Percentiles rank a stretch among this genome's conserved stretches.
phyloP scores from a whole-genome alignment of 2,888 invertebrate genomes.

The Eutolmus rufibarbis region DNA sequence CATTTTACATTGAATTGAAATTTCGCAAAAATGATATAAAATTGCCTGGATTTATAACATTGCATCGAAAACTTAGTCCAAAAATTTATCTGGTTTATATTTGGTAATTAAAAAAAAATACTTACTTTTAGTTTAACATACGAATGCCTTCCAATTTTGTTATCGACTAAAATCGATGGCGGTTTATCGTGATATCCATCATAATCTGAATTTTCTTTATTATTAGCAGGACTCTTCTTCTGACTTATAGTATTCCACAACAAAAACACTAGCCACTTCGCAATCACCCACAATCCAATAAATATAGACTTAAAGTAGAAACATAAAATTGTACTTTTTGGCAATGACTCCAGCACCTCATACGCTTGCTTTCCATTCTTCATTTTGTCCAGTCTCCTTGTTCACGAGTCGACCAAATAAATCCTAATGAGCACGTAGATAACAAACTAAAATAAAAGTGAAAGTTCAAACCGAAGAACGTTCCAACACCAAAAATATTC shows the following conservation, averaged over 20 bases:
- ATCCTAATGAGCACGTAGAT: neutral
- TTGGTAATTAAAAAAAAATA: slow-evolving; percentile 37
- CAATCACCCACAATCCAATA: slow-evolving; percentile 29
- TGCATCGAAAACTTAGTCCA: no score
- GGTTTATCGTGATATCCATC: slow-evolving; percentile 65
- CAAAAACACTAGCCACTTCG: slow-evolving; percentile 40
- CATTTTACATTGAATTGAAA: no score
- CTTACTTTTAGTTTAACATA: slow-evolving; percentile 72
- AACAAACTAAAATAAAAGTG: slow-evolving; percentile 9
- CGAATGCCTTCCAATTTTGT: slow-evolving; percentile 69
- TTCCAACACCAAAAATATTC: neutral
- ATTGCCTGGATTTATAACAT: no score
- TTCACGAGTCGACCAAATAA: neutral
- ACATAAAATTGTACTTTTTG: slow-evolving; percentile 20
- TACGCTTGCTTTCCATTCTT: slow-evolving; percentile 23
- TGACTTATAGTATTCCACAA: slow-evolving; percentile 46
- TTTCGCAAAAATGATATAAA: no score
- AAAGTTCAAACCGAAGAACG: slow-evolving; percentile 15
- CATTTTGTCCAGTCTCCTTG: neutral
- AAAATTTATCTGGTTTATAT: no score
- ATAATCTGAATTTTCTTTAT: slow-evolving; percentile 17
- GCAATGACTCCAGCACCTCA: slow-evolving; percentile 16
- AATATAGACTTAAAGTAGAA: slow-evolving; percentile 30
- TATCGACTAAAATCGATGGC: slow-evolving; percentile 68
- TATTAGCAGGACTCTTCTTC: slow-evolving; percentile 23